Conservation (phyloP, 2,797 vertebrate species). For the Hirundo rustica region DNA sequence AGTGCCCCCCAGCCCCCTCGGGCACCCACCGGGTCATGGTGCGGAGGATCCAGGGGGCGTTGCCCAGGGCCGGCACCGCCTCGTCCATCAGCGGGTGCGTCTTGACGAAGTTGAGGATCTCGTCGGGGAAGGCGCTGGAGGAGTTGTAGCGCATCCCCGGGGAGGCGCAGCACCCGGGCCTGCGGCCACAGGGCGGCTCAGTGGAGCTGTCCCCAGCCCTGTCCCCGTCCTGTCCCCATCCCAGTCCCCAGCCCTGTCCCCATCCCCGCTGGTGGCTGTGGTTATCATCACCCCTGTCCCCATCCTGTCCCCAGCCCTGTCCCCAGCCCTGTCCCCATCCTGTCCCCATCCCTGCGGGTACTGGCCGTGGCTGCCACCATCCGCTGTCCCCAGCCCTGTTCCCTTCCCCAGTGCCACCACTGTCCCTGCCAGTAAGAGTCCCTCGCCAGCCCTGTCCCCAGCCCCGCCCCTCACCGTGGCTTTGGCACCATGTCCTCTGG, state of each 20-base stretch:
- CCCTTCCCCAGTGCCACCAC: background rate
- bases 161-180: conserved; percentile 89
- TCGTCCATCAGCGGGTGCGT: conserved; percentile 96
- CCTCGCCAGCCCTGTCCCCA: background rate
- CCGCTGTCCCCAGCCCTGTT: background rate
- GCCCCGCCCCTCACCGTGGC: conserved; percentile 81
- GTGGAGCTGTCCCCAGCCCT: background rate
- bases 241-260: background rate
- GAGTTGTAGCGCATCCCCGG: conserved; percentile 89
- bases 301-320: background rate
- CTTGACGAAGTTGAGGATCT: conserved; percentile 96
- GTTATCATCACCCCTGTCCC: no score
- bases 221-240: background rate
- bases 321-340: background rate
- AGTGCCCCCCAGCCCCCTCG: background rate
- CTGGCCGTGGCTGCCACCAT: background rate
- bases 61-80: conserved; percentile 87
- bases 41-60: conserved; percentile 90
- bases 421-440: no score
- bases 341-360: background rate
- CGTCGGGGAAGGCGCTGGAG: conserved; percentile 91
- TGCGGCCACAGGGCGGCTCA: conserved; percentile 20
- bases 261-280: no score
- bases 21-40: conserved; percentile 87
- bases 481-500: conserved; percentile 91